A percentile compares a stretch with the other conserved stretches of the same genome.
Conservation (phyloP, 2,797 vertebrate species). For the Scyliorhinus canicula region DNA sequence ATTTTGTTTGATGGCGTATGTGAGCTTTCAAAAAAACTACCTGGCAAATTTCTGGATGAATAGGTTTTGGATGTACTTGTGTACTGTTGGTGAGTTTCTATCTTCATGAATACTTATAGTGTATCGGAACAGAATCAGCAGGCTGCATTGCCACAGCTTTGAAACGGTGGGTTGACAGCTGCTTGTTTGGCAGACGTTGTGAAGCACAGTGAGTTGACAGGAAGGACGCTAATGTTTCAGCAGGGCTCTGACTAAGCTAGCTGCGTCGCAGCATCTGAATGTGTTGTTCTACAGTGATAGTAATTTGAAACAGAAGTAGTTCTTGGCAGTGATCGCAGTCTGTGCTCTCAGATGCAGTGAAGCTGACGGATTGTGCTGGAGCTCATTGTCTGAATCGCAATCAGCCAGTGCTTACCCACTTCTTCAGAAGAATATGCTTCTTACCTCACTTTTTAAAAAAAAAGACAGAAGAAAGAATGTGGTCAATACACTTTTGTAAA, state of each 20-base stretch:
- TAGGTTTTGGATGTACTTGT: neutral
- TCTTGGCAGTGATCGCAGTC: slow-evolving; percentile 35
- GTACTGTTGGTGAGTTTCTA: neutral
- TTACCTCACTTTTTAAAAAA: neutral
- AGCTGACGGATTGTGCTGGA: neutral
- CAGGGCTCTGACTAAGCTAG: slow-evolving; percentile 38
- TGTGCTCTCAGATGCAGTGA: slow-evolving; percentile 32
- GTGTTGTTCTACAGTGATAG: slow-evolving; percentile 39
- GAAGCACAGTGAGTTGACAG: slow-evolving; percentile 39
- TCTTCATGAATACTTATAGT: slow-evolving; percentile 28
- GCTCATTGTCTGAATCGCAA: neutral
- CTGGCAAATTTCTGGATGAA: neutral
- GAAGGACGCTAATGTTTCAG: slow-evolving; percentile 39
- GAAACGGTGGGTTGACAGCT: slow-evolving; percentile 34
- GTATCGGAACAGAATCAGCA: slow-evolving; percentile 26
- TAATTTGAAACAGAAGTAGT: slow-evolving; percentile 37
- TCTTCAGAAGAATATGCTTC: fast-evolving
- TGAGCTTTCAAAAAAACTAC: slow-evolving; percentile 7
- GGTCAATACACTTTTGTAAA: neutral
- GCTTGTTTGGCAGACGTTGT: slow-evolving; percentile 35
- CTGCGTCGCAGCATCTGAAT: slow-evolving; percentile 38
- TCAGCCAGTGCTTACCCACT: fast-evolving
- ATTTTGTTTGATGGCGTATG: neutral
- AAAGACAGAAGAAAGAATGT: neutral
- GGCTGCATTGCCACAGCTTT: slow-evolving; percentile 24